These are phyloP conservation scores for Drosophila nannoptera DNA, from an alignment of 1,140 invertebrate species.

Conservation along the genomic window DNA sequence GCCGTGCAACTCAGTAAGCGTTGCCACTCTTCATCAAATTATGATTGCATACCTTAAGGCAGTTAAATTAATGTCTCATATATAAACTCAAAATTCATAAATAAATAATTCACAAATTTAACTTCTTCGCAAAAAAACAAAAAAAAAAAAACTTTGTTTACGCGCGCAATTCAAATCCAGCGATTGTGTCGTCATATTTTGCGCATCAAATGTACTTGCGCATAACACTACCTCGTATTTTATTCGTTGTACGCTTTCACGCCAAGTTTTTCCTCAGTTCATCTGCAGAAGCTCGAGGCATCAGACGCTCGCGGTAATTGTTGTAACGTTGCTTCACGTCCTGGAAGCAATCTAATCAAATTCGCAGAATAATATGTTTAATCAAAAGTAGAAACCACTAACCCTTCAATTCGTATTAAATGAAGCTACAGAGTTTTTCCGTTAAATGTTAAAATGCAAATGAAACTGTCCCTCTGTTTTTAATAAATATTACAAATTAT, in stretches of 20 bases:
- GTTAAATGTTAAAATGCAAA: neutral
- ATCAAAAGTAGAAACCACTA: conserved; percentile 10
- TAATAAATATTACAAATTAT: conserved; percentile 23
- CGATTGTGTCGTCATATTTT: conserved; percentile 9
- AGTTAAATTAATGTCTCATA: neutral
- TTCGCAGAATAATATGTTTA: conserved; percentile 6
- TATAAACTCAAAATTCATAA: neutral
- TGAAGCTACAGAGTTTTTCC: neutral
- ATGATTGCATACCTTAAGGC: neutral
- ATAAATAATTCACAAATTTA: neutral
- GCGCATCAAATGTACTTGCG: neutral
- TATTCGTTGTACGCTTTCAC: conserved; percentile 4
- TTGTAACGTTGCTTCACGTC: conserved; percentile 34
- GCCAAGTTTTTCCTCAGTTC: conserved; percentile 39
- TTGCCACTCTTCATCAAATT: neutral
- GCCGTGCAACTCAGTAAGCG: neutral
- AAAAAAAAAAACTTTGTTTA: too few species aligned
- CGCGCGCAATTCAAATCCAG: neutral
- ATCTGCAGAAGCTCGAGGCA: conserved; percentile 47
- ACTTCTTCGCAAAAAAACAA: neutral
- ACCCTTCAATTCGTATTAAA: conserved; percentile 24
- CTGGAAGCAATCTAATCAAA: conserved; percentile 41
- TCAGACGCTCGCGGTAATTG: conserved; percentile 40
- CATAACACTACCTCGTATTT: conserved; percentile 18
- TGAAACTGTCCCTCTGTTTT: conserved; percentile 59